Evolutionary conservation across 1,140 invertebrate genomes (phyloP).

Genomic region (Belonocnema kinseyi): DNA sequence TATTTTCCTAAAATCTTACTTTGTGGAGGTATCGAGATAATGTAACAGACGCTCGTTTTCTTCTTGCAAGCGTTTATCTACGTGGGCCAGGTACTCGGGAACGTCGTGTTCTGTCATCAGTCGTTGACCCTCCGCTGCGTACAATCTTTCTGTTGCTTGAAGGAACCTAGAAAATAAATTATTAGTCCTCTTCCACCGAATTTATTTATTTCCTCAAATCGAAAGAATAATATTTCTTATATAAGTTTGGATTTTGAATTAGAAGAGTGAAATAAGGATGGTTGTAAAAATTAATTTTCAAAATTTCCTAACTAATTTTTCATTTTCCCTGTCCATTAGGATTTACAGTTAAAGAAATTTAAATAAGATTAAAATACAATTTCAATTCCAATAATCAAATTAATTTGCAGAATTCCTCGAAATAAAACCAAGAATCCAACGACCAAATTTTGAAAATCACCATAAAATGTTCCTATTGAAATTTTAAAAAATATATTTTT

Average conservation of each 20-base stretch:
- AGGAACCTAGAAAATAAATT: constrained; percentile 82
- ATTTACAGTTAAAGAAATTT: not conserved
- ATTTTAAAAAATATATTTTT: too few species aligned
- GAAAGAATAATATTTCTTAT: not conserved
- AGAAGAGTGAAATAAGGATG: not conserved
- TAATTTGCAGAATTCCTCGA: too few species aligned
- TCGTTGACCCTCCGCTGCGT: constrained; percentile 93
- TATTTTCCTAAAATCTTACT: constrained; percentile 76
- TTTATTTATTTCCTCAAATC: not conserved
- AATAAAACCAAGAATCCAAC: too few species aligned
- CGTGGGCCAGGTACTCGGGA: constrained; percentile 95
- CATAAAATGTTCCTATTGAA: too few species aligned
- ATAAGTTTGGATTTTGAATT: not conserved
- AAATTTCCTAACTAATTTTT: too few species aligned
- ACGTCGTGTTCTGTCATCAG: constrained; percentile 96
- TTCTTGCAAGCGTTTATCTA: constrained; percentile 95
- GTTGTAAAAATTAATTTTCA: too few species aligned
- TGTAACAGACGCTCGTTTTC: constrained; percentile 96
- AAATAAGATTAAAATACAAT: too few species aligned
- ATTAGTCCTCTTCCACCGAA: not conserved
- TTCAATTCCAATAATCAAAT: too few species aligned
- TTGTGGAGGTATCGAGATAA: constrained; percentile 95
- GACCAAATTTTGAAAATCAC: too few species aligned
- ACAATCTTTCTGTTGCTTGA: constrained; percentile 93
- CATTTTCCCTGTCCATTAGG: not conserved